Conservation (phyloP, 2,888 invertebrate genomes). For the Diplolepis rosae region DNA sequence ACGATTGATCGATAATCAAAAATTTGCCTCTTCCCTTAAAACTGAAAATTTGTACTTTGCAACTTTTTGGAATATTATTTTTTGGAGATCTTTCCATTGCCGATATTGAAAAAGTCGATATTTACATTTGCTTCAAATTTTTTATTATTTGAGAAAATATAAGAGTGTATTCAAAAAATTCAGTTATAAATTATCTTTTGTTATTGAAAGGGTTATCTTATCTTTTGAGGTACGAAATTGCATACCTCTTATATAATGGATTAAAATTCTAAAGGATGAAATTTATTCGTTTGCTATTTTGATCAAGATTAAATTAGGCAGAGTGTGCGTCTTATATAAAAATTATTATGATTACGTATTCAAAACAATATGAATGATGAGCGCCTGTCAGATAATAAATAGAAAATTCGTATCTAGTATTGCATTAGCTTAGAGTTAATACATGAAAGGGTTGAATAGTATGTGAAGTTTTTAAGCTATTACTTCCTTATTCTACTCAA, state of each 20-base stretch:
- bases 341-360: not conserved
- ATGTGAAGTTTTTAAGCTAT: not conserved
- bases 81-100: too few species aligned
- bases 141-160: too few species aligned
- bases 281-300: not conserved
- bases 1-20: too few species aligned
- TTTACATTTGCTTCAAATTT: too few species aligned
- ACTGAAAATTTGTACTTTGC: too few species aligned
- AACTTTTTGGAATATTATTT: too few species aligned
- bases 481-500: conserved; percentile 6
- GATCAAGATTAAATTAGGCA: not conserved
- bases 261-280: not conserved
- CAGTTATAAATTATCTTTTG: too few species aligned
- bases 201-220: not conserved
- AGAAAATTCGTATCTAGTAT: not conserved
- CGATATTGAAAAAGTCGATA: too few species aligned
- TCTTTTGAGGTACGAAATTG: not conserved
- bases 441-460: not conserved
- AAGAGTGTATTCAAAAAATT: too few species aligned
- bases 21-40: too few species aligned
- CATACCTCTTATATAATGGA: not conserved
- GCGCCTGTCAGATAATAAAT: not conserved
- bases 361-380: not conserved
- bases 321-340: not conserved
- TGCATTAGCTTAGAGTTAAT: not conserved